Percentiles rank a stretch among this genome's conserved stretches.
phyloP scores from a whole-genome alignment of 2,797 vertebrate genomes.

The Enteromius thamalakanensis region DNA sequence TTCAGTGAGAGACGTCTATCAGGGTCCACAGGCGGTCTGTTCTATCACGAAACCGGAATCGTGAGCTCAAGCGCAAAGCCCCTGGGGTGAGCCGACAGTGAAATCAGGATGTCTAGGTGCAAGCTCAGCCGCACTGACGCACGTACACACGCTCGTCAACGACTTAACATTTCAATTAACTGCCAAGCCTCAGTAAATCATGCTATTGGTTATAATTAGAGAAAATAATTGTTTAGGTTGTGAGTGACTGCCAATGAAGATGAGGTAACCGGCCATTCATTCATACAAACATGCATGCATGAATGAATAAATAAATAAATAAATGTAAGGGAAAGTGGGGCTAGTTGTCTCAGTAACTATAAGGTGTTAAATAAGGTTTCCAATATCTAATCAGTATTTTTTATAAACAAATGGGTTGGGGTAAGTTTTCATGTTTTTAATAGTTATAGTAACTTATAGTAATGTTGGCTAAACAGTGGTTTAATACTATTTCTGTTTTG shows the following conservation, averaged over 20 bases:
- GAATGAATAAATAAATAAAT: not conserved
- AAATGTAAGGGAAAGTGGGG: not conserved
- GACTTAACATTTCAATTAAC: slow-evolving; percentile 51
- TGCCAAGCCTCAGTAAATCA: slow-evolving; percentile 4
- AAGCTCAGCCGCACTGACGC: slow-evolving; percentile 43
- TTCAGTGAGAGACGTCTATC: slow-evolving; percentile 43
- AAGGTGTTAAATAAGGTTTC: not conserved
- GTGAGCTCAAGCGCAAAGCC: slow-evolving; percentile 43
- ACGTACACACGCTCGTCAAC: slow-evolving; percentile 45
- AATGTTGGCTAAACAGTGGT: not conserved
- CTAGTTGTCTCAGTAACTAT: not conserved
- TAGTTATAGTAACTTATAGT: not conserved
- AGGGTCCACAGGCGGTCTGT: slow-evolving; percentile 48
- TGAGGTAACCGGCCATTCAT: not conserved
- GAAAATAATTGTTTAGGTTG: not conserved
- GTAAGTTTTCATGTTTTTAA: not conserved
- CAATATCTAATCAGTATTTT: not conserved
- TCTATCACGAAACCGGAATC: slow-evolving; percentile 42
- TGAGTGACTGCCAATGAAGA: not conserved
- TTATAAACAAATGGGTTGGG: not conserved
- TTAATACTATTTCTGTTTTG: not conserved
- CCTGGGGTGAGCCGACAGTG: slow-evolving; percentile 41
- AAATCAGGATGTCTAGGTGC: slow-evolving; percentile 53
- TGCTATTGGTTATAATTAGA: slow-evolving; percentile 18
- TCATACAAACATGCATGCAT: slow-evolving; percentile 17